phyloP scores from a whole-genome alignment of 2,113 vertebrate species.

The Ciconia maguari region DNA sequence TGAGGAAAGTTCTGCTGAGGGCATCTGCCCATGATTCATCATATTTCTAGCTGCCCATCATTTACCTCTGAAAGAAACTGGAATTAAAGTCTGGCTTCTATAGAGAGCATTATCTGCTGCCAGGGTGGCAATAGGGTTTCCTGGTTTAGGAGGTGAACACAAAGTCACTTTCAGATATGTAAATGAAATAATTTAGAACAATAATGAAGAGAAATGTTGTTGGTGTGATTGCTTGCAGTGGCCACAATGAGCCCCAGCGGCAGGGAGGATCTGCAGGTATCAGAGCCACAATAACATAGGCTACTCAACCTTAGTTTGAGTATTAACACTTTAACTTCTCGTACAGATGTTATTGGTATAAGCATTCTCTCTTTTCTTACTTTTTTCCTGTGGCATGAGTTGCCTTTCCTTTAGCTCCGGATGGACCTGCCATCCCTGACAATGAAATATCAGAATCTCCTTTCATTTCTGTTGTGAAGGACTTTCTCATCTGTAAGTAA shows the following conservation, averaged over 20 bases:
- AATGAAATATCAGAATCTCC: neutral
- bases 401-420: neutral
- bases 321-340: neutral
- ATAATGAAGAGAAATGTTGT: neutral
- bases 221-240: neutral
- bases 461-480: neutral
- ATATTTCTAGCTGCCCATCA: neutral
- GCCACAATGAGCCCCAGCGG: neutral
- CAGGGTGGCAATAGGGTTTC: neutral
- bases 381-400: neutral
- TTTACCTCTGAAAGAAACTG: neutral
- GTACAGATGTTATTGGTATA: neutral
- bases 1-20: neutral
- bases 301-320: neutral
- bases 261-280: neutral
- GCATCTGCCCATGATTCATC: neutral
- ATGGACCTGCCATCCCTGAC: neutral
- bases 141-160: neutral
- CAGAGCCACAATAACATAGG: neutral
- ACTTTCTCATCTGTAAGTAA: neutral
- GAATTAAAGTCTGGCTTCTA: neutral
- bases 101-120: neutral
- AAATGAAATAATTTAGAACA: neutral
- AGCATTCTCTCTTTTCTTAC: neutral
- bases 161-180: constrained; percentile 22